A percentile compares a stretch with the other conserved stretches of the same genome.
phyloP scores from a whole-genome alignment of 2,113 vertebrate species.

The Ictidomys tridecemlineatus region DNA sequence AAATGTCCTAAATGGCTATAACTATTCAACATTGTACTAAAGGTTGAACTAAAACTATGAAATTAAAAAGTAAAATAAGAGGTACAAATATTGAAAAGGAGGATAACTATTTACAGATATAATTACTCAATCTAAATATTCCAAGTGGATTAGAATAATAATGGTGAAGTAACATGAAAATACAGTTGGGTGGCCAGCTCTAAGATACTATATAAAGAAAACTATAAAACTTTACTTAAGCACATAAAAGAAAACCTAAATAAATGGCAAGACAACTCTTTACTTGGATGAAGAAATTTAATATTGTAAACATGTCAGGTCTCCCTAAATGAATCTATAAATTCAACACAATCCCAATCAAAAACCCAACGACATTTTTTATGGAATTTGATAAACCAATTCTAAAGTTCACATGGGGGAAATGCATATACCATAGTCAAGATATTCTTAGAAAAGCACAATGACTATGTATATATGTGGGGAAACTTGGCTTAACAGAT shows the following conservation, averaged over 20 bases:
- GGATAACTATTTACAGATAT: neutral
- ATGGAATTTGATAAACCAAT: constrained; percentile 46
- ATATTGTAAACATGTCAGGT: constrained; percentile 70
- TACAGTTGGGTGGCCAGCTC: neutral
- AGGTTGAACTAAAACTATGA: neutral
- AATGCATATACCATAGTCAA: neutral
- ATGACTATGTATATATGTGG: neutral
- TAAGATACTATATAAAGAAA: constrained; percentile 17
- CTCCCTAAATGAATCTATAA: constrained; percentile 63
- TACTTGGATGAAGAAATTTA: constrained; percentile 56
- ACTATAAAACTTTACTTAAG: constrained; percentile 68
- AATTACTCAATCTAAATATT: constrained; percentile 14
- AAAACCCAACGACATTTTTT: constrained; percentile 60
- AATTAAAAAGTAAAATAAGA: constrained; percentile 12
- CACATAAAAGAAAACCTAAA: constrained; percentile 60
- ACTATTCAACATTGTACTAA: neutral
- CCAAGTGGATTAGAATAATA: constrained; percentile 12
- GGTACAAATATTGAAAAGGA: neutral
- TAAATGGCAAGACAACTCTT: constrained; percentile 63
- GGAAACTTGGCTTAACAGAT: neutral
- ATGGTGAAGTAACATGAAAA: neutral
- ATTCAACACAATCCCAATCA: constrained; percentile 60
- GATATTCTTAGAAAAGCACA: neutral
- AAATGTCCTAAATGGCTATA: neutral
- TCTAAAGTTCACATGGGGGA: constrained; percentile 36